These are phyloP conservation scores for Hyaena hyaena DNA, from an alignment of 2,113 vertebrate genomes.

Conservation along the genomic window DNA sequence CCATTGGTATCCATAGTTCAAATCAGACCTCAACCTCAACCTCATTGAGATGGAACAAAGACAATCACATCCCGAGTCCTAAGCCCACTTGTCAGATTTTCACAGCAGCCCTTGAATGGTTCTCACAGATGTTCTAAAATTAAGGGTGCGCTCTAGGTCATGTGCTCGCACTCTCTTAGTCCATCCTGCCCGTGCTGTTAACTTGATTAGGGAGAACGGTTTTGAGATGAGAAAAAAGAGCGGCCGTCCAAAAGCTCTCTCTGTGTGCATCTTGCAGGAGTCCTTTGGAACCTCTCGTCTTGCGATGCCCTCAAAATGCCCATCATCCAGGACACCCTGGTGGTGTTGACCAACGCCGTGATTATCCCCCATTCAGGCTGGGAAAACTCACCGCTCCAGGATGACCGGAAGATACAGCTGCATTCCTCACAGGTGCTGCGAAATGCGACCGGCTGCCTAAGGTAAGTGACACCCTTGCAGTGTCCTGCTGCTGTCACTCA, in stretches of 20 bases:
- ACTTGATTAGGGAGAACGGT: fast-evolving
- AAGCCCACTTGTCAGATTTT: not conserved
- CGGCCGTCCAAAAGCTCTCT: not conserved
- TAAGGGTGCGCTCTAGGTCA: not conserved
- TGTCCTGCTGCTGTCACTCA: not conserved
- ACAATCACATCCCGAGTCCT: not conserved
- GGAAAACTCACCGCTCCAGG: constrained; percentile 97
- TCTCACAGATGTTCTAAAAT: not conserved
- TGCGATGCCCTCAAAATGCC: constrained; percentile 99
- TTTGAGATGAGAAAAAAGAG: fast-evolving
- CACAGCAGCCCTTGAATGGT: not conserved
- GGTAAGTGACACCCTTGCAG: constrained; percentile 85
- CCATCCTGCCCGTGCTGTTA: not conserved
- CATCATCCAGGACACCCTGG: constrained; percentile 98
- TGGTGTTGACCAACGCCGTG: constrained; percentile 97
- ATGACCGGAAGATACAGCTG: constrained; percentile 96
- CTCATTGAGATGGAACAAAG: not conserved
- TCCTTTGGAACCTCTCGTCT: constrained; percentile 98
- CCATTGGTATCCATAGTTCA: not conserved
- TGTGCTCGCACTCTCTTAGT: fast-evolving
- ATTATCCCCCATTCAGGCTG: constrained; percentile 98
- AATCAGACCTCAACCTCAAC: not conserved
- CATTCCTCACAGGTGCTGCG: constrained; percentile 99
- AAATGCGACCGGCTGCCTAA: constrained; percentile 99
- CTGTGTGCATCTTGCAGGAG: constrained; percentile 86